These are phyloP conservation scores for Conchocele bisecta DNA, from an alignment of 2,888 invertebrate species.

Conservation along the genomic window DNA sequence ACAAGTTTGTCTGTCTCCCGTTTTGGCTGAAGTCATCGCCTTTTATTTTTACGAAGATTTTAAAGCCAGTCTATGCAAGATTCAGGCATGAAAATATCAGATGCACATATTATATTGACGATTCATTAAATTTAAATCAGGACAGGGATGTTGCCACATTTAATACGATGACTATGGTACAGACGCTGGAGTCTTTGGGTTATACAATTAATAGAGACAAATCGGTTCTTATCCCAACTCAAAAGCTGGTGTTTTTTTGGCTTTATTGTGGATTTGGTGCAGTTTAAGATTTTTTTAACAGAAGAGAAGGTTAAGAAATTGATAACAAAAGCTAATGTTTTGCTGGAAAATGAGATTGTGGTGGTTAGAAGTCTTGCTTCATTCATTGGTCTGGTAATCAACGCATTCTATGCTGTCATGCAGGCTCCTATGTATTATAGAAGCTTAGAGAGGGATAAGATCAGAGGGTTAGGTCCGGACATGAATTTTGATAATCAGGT, in stretches of 20 bases:
- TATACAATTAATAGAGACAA: slow-evolving; percentile 34
- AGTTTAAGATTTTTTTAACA: slow-evolving; percentile 44
- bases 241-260: slow-evolving; percentile 45
- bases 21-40: slow-evolving; percentile 31
- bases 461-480: background rate
- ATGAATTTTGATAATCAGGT: slow-evolving; percentile 31
- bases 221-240: slow-evolving; percentile 31
- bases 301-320: slow-evolving; percentile 47
- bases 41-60: too few relatives aligned
- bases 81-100: too few relatives aligned
- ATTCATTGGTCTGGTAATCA: slow-evolving; percentile 35
- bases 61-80: too few relatives aligned
- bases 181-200: too few relatives aligned
- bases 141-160: too few relatives aligned
- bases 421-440: slow-evolving; percentile 48
- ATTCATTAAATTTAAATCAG: slow-evolving; percentile 52
- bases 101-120: slow-evolving; percentile 56
- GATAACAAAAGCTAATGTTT: background rate
- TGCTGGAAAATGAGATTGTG: slow-evolving; percentile 1
- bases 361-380: slow-evolving; percentile 35
- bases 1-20: slow-evolving; percentile 23
- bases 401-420: slow-evolving; percentile 39
- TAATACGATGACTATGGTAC: too few relatives aligned
- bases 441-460: slow-evolving; percentile 13
- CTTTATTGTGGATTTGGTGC: slow-evolving; percentile 41